phyloP scores from a whole-genome alignment of 2,113 vertebrate genomes.

The Ciconia maguari region DNA sequence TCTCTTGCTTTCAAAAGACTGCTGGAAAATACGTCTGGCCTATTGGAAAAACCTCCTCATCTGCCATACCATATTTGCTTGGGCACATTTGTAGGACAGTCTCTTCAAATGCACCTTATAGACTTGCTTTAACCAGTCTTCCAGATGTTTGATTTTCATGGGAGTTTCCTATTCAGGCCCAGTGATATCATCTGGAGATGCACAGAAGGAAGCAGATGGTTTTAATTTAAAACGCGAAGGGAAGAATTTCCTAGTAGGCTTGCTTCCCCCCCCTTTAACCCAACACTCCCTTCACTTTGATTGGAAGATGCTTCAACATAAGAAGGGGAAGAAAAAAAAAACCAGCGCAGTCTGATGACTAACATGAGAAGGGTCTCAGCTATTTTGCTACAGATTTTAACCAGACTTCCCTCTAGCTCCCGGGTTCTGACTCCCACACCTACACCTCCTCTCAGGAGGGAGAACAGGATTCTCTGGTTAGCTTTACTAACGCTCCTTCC shows the following conservation, averaged over 20 bases:
- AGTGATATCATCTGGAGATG: slow-evolving; percentile 63
- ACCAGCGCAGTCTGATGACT: neutral
- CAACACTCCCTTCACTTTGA: neutral
- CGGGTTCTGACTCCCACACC: slow-evolving; percentile 48
- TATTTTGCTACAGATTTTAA: slow-evolving; percentile 43
- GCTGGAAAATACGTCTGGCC: neutral
- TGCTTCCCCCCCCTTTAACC: neutral
- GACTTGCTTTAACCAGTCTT: slow-evolving; percentile 1
- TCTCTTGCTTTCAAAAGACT: neutral
- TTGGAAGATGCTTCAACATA: neutral
- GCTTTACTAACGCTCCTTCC: slow-evolving; percentile 34
- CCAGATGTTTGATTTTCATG: slow-evolving; percentile 60
- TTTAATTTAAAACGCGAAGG: slow-evolving; percentile 18
- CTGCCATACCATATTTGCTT: neutral
- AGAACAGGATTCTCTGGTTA: slow-evolving; percentile 67
- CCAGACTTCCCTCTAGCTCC: slow-evolving; percentile 50
- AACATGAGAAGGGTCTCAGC: slow-evolving; percentile 29
- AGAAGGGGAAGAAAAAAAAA: neutral
- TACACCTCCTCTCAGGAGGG: slow-evolving; percentile 54
- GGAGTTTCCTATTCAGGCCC: slow-evolving; percentile 40
- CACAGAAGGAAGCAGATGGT: slow-evolving; percentile 53
- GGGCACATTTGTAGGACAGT: neutral
- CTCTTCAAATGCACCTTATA: slow-evolving; percentile 32
- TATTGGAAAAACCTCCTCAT: neutral
- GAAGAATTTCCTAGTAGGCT: slow-evolving; percentile 42